A percentile compares a stretch with the other conserved stretches of the same genome.
Evolutionary conservation across 2,888 invertebrate species (phyloP).

Genomic region (Sepioteuthis lessoniana): DNA sequence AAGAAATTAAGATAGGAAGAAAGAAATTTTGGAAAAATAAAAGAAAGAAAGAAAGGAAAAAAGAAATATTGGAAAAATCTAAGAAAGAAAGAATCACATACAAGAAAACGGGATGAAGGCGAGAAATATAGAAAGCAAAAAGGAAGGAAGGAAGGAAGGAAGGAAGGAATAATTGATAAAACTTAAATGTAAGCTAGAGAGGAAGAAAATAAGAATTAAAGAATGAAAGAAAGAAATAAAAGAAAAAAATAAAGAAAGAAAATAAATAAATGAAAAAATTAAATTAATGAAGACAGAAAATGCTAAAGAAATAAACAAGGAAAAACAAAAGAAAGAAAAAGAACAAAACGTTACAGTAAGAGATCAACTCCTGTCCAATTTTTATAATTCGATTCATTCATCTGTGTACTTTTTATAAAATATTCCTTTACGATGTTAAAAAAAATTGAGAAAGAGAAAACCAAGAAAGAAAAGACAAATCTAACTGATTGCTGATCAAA

Average conservation of each 20-base stretch:
- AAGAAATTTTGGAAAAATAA: neutral
- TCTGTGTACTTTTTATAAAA: too few relatives aligned
- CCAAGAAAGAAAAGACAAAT: too few relatives aligned
- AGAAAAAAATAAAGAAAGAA: neutral
- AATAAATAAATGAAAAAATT: neutral
- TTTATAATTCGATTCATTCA: too few relatives aligned
- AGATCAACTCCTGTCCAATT: too few relatives aligned
- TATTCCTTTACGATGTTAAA: too few relatives aligned
- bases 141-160: neutral
- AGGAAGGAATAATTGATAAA: neutral
- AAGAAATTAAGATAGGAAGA: neutral
- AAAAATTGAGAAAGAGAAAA: too few relatives aligned
- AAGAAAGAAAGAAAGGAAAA: neutral
- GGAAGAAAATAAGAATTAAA: too few relatives aligned
- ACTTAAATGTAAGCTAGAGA: neutral
- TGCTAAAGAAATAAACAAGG: neutral
- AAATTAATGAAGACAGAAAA: too few relatives aligned
- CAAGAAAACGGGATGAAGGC: neutral
- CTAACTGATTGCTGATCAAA: too few relatives aligned
- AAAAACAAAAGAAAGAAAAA: neutral
- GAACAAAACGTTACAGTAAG: too few relatives aligned
- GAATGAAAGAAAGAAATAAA: too few relatives aligned
- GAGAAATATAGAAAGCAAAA: neutral
- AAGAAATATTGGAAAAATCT: neutral
- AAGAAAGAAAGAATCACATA: neutral